Evolutionary conservation across 2,888 invertebrate genomes (phyloP).

Genomic region (Limulus polyphemus): DNA sequence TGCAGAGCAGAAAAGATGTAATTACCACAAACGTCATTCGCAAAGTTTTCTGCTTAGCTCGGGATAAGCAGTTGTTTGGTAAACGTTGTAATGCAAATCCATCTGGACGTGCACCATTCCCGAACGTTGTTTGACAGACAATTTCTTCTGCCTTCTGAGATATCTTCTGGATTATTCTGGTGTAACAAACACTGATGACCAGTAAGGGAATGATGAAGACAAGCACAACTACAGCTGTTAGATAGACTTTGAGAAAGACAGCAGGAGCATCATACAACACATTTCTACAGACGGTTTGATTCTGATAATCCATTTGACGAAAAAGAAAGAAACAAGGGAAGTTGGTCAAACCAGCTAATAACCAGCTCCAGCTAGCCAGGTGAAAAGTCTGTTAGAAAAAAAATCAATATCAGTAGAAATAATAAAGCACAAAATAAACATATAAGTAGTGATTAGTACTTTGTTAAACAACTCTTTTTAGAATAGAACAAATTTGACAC

Average conservation of each 20-base stretch:
- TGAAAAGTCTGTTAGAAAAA: too few relatives aligned
- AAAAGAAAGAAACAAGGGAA: slow-evolving; percentile 33
- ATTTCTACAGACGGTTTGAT: slow-evolving; percentile 32
- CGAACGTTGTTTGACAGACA: too few relatives aligned
- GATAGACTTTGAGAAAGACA: slow-evolving; percentile 32
- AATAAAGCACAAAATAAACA: too few relatives aligned
- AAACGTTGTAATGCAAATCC: too few relatives aligned
- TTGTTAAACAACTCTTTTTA: too few relatives aligned
- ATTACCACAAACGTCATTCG: slow-evolving; percentile 37
- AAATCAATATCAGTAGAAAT: too few relatives aligned
- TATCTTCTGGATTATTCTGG: slow-evolving; percentile 35
- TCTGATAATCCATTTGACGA: slow-evolving; percentile 26
- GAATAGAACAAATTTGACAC: too few relatives aligned
- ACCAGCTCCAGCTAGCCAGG: slow-evolving; percentile 31
- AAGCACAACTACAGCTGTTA: slow-evolving; percentile 31
- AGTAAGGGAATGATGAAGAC: slow-evolving; percentile 34
- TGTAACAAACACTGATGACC: slow-evolving; percentile 33
- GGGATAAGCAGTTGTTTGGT: slow-evolving; percentile 27
- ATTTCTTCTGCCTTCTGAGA: slow-evolving; percentile 31
- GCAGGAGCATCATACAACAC: slow-evolving; percentile 31
- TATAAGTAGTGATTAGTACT: too few relatives aligned
- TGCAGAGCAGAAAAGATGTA: slow-evolving; percentile 32
- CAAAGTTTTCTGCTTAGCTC: slow-evolving; percentile 36
- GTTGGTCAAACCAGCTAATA: slow-evolving; percentile 29
- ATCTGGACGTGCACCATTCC: too few relatives aligned